Base-by-base conservation (phyloP, 2,888 invertebrate genomes). In the Dioctria rufipes region DNA sequence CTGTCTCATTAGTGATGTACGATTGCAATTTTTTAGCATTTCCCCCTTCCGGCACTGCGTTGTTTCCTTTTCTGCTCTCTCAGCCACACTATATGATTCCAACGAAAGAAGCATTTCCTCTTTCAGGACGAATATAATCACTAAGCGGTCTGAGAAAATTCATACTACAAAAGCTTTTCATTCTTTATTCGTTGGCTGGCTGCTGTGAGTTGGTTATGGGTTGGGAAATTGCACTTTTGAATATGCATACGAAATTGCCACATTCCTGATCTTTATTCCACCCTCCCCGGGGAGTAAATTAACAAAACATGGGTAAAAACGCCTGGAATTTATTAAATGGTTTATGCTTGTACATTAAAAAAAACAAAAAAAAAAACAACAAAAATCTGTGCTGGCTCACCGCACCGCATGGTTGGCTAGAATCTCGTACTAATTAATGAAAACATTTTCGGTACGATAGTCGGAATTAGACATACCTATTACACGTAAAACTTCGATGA, bases 1-100 rank as follows among this genome's bases (percentile, higher is more conserved):
- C 65, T 78, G 78, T 78, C 65, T 78, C 78, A 78, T 78, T 78
- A 78, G 78, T 78, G 78, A 78, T 78, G 78, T 78, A 78, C 65
- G 78, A 78, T 78, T 65, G 51, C 65, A 78, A 65, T 78, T 51
- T 78, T 78, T 78, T 65, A 65, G 25, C 65, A 49, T 75, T 58
- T 42, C 63, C 40, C 42, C 13, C 25, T 46, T 46, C 43, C 61
- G 43, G 60, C 25, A 11, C 61, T 60, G 37, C 25, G 75, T 75
- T 75, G 60, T 61, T 61, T 61, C 60, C 9, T n/a, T 61, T 46
- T 40, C 11, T 46, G 13, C 5, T 42, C 42, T 37, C 43, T 66
- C 66, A 66, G n/a, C 6, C 11, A 11, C 42, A 4, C 25, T 37
- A n/a, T 25, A 25, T 46, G 37, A 75, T 75, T n/a, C n/a, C 37